These are phyloP conservation scores for Crossocerus cetratus DNA, from an alignment of 2,888 invertebrate species.

Conservation along the genomic window DNA sequence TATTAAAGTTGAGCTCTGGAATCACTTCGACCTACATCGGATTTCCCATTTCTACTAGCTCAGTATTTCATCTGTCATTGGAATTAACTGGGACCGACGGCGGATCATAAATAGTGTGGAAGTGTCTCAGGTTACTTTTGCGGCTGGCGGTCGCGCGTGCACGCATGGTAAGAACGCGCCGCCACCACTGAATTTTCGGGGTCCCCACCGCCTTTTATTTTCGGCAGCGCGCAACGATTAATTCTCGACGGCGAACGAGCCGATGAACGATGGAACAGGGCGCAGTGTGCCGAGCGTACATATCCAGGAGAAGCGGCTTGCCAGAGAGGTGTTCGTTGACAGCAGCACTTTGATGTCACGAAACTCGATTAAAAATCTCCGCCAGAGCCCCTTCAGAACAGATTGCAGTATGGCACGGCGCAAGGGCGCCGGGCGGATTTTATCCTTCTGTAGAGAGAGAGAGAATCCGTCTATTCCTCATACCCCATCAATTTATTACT, in stretches of 20 bases:
- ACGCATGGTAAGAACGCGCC: conserved; percentile 16
- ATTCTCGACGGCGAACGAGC: conserved; percentile 60
- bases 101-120: conserved; percentile 60
- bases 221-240: conserved; percentile 59
- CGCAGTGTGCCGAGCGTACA: conserved; percentile 26
- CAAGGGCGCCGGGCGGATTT: conserved; percentile 30
- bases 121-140: conserved; percentile 53
- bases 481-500: conserved; percentile 39
- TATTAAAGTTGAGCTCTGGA: not conserved
- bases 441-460: conserved; percentile 31
- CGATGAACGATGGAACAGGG: conserved; percentile 59
- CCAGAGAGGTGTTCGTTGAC: conserved; percentile 49
- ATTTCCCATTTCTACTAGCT: conserved; percentile 23
- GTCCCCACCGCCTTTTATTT: conserved; percentile 49
- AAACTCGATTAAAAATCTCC: conserved; percentile 66
- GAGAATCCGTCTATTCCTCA: too few species aligned
- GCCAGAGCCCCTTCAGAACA: conserved; percentile 37
- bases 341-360: conserved; percentile 64
- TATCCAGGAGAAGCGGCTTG: conserved; percentile 2
- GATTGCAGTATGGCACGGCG: conserved; percentile 44
- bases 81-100: conserved; percentile 36
- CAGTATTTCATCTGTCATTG: conserved; percentile 42
- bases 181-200: conserved; percentile 34
- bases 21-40: conserved; percentile 1
- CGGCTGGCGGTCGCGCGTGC: not conserved